These are phyloP conservation scores for Epizoanthus illoricatus DNA, from an alignment of 92 coral and sea anemone genomes.

Conservation along the genomic window DNA sequence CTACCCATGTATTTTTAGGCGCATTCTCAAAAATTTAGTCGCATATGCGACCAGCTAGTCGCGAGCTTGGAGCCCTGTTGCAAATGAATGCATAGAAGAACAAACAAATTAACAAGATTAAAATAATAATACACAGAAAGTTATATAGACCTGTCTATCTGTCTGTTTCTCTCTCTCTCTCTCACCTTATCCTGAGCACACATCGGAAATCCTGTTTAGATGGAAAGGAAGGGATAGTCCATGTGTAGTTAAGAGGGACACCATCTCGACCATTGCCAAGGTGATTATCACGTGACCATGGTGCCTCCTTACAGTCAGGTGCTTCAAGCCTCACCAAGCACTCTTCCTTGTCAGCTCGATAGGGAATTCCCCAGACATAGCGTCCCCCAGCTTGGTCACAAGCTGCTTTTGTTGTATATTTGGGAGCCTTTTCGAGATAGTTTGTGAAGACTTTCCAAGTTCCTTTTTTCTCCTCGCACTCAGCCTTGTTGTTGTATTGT, in stretches of 20 bases:
- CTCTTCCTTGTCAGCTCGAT: slow-evolving; percentile 57
- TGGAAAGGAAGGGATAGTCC: slow-evolving; percentile 66
- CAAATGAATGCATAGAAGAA: too few relatives aligned
- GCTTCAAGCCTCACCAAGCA: slow-evolving; percentile 69
- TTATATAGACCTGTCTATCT: too few relatives aligned
- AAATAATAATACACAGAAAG: too few relatives aligned
- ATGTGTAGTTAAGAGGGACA: slow-evolving; percentile 51
- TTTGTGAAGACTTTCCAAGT: slow-evolving; percentile 77
- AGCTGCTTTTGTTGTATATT: slow-evolving; percentile 32
- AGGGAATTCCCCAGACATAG: slow-evolving; percentile 75
- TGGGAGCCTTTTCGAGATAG: slow-evolving; percentile 69
- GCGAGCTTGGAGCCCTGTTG: too few relatives aligned
- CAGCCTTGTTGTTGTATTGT: slow-evolving; percentile 68
- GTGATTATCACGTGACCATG: slow-evolving; percentile 86
- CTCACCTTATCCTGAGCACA: too few relatives aligned
- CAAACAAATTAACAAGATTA: too few relatives aligned
- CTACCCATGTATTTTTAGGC: too few relatives aligned
- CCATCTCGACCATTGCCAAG: slow-evolving; percentile 91
- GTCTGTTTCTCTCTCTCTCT: too few relatives aligned
- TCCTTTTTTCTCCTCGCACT: slow-evolving; percentile 75
- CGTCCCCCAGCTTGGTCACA: slow-evolving; percentile 60
- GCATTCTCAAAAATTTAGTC: too few relatives aligned
- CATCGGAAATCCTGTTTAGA: too few relatives aligned
- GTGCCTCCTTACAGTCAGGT: slow-evolving; percentile 79
- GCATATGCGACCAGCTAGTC: too few relatives aligned